Evolutionary conservation across 2,113 vertebrate genomes (phyloP).

Genomic region (Pycnonotus jocosus): DNA sequence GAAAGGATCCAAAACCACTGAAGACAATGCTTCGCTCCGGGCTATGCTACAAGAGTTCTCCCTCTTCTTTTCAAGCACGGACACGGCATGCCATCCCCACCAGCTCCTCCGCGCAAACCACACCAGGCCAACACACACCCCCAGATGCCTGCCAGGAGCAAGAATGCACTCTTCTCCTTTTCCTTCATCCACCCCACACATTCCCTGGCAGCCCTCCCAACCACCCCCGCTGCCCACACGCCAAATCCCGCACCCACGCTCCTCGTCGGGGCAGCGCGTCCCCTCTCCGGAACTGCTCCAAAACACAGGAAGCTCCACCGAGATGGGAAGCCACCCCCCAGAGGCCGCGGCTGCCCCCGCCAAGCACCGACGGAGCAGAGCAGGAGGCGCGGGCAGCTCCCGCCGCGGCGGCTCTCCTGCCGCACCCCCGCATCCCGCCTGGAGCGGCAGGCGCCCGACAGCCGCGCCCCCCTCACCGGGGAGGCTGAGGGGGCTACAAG

Average conservation of each 20-base stretch:
- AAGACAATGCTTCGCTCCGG: not conserved
- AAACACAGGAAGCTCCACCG: not conserved
- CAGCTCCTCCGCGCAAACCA: not conserved
- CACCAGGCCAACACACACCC: not conserved
- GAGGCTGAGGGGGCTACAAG: rapidly evolving
- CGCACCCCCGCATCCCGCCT: not conserved
- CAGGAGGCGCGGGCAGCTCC: not conserved
- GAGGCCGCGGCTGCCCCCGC: not conserved
- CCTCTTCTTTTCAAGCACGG: not conserved
- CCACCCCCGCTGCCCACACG: not conserved
- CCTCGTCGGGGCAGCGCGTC: not conserved
- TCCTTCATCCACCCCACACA: not conserved
- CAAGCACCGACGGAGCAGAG: not conserved
- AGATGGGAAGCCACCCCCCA: not conserved
- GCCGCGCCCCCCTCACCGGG: not conserved
- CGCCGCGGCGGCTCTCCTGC: not conserved
- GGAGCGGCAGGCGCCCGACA: not conserved
- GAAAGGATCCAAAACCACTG: not conserved
- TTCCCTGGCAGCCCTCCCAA: not conserved
- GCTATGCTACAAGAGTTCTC: not conserved
- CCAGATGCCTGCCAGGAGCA: not conserved
- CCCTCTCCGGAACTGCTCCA: not conserved
- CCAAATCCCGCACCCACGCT: not conserved
- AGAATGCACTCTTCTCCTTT: not conserved
- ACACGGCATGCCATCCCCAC: not conserved